Evolutionary conservation across 2,113 vertebrate genomes (phyloP), one percentile per base, ranked within the genome.

Genomic region (Ceratotherium simum): DNA sequence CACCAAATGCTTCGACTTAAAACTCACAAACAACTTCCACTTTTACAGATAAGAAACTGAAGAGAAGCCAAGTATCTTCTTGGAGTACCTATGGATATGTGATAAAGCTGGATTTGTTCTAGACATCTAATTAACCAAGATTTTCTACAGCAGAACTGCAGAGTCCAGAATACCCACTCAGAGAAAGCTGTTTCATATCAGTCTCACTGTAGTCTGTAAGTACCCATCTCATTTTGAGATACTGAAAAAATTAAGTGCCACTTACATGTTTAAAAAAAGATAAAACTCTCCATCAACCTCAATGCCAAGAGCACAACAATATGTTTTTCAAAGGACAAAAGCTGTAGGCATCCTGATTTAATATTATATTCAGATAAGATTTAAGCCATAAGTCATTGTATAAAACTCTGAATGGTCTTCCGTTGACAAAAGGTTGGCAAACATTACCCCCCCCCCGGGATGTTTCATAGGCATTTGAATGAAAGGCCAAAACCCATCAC

Each of bases 301-400:
- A 94, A 80, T 62, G 33, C 21, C 58, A 92, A 91, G 42, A 65
- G 17, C 58, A 86, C 0, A 91, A 33, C n/a, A 20, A 56, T 31
- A 67, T n/a, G 17, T 46, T 91, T 95, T 78, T 46, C 65, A 91
- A 81, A 51, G 58, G 67, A 76, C 62, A 95, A 48, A 96, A 92
- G 42, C 14, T 94, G 14, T 31, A 81, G 58, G 90, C 8, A 62
- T 39, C 10, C 13, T 81, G 27, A 95, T 85, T 95, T 86, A 94
- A 64, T 73, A 85, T 17, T 92, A 54, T 20, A 70, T 42, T 78
- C 70, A 86, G 51, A 3, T 69, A 83, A 81, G 27, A 80, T 72
- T 89, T 95, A 95, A 92, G 23, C 23, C 56, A 36, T 72, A 83
- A 69, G 27, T 73, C 78, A 89, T 81, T 12, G 2, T 2, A 51